Evolutionary conservation across 2,888 invertebrate species (phyloP), one percentile per base, ranked within the genome.

Genomic region (Volucella inflata): DNA sequence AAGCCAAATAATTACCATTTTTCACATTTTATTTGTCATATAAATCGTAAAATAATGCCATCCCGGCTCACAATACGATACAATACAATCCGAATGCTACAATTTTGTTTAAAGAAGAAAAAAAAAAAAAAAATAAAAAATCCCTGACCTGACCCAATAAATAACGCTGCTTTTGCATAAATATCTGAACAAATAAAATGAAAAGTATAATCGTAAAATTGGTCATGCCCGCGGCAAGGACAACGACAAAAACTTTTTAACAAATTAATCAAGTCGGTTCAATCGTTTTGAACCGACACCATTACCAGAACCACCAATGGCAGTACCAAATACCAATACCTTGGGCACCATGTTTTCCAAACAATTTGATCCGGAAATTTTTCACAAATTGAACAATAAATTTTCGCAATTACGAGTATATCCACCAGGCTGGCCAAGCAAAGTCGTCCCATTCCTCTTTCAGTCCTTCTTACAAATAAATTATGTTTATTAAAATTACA

Each of bases 341-440:
- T 17, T 59, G 60, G 38, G 60, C 21, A 60, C 51, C 55, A 59
- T 53, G 64, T 55, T 78, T 77, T 70, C 70, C 64, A 65, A 51
- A 51, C 51, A 72, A 72, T 64, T 79, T n/a, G 9, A 2, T n/a
- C 17, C 21, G 36, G 42, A 42, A 68, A 68, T 36, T 71, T 38
- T 71, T 38, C 53, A 21, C 53, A 74, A 74, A 80, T 67, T 74
- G 21, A 68, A 74, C 74, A 74, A 74, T 74, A 74, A 79, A 74
- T 80, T 50, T 60, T 46, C 60, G 17, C 68, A 80, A 79, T 72
- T 79, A n/a, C n/a, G n/a, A n/a, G n/a, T n/a, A 65, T 71, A 68
- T 68, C 48, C 60, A 59, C 60, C 44, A 38, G 57, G 30, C 44
- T 46, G 65, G 44, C 65, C 59, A 72, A 67, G 14, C 40, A 14